phyloP scores from a whole-genome alignment of 2,888 invertebrate species.

The Drosophila limbata region DNA sequence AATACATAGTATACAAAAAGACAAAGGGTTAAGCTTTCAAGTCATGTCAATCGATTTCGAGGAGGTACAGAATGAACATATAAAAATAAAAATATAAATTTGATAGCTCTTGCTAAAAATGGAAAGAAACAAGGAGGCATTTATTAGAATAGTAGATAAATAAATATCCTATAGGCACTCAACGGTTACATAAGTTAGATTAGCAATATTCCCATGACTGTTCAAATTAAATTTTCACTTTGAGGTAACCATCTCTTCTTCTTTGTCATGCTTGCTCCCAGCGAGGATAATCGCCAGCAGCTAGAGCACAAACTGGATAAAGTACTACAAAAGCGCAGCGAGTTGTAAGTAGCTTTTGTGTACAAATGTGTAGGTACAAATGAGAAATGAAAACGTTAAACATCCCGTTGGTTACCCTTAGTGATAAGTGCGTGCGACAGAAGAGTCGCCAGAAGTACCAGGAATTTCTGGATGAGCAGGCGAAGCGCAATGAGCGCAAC shows the following conservation, averaged over 20 bases:
- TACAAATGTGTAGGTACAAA: not conserved
- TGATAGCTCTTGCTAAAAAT: no score
- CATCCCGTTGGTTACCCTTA: conserved; percentile 26
- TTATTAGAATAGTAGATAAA: no score
- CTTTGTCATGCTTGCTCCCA: conserved; percentile 52
- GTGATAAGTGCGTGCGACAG: conserved; percentile 80
- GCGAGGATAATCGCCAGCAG: conserved; percentile 87
- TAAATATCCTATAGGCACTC: no score
- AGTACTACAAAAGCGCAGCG: conserved; percentile 86
- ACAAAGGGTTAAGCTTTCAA: not conserved
- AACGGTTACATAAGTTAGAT: not conserved
- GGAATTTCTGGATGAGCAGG: conserved; percentile 87
- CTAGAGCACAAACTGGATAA: conserved; percentile 87
- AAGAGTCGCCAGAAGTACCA: conserved; percentile 83
- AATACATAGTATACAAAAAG: not conserved
- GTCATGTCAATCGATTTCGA: not conserved
- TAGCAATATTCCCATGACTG: no score
- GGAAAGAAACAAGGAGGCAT: no score
- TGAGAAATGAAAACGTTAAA: not conserved
- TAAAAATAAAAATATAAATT: no score
- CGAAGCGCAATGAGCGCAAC: conserved; percentile 87
- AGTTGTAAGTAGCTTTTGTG: conserved; percentile 85
- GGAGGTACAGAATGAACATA: not conserved
- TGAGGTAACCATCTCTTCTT: not conserved
- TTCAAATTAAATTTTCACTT: not conserved